These are phyloP conservation scores for Archips xylosteana DNA, from an alignment of 2,888 invertebrate genomes.

Conservation along the genomic window DNA sequence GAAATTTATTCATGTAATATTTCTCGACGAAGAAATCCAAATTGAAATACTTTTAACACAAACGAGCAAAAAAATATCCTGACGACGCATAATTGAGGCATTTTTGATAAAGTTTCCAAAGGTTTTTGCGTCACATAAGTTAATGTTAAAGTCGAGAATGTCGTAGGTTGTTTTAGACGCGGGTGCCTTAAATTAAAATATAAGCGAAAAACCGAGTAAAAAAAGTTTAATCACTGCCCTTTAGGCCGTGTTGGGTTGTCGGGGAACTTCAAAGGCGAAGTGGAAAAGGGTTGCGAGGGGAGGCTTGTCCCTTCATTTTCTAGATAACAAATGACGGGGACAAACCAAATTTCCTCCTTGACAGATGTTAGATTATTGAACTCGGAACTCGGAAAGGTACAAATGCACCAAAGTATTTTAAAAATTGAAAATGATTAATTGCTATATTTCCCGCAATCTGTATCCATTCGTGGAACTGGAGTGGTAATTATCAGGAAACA, in stretches of 20 bases:
- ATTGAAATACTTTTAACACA: neutral
- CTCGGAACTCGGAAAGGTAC: conserved; percentile 34
- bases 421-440: conserved; percentile 38
- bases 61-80: neutral
- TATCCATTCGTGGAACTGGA: neutral
- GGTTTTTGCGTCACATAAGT: conserved; percentile 12
- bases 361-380: conserved; percentile 46
- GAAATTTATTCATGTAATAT: neutral
- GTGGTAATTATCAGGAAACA: neutral
- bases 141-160: conserved; percentile 16
- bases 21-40: neutral
- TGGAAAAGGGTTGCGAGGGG: conserved; percentile 43
- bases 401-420: neutral
- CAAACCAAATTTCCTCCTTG: conserved; percentile 49
- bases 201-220: conserved; percentile 42
- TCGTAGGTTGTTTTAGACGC: conserved; percentile 31
- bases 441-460: conserved; percentile 15
- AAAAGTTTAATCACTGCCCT: conserved; percentile 47
- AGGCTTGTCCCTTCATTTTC: conserved; percentile 48
- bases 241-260: conserved; percentile 44
- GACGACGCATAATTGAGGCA: neutral
- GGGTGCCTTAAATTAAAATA: conserved; percentile 42
- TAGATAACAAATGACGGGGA: conserved; percentile 53
- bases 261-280: conserved; percentile 44
- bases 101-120: neutral